phyloP scores from a whole-genome alignment of 2,113 vertebrate species.

The Thunnus maccoyii region DNA sequence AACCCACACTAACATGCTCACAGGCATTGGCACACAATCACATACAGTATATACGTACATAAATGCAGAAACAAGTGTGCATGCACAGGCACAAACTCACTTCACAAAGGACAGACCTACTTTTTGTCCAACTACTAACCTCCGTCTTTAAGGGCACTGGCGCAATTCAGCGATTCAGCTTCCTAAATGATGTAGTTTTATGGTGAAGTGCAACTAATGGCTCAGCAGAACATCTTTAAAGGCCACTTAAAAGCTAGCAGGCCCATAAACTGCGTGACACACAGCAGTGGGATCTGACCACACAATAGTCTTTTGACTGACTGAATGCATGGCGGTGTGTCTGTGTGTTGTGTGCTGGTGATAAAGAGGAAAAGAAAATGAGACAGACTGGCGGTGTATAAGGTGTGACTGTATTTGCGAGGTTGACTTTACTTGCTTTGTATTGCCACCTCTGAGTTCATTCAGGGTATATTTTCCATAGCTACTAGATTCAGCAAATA shows the following conservation, averaged over 20 bases:
- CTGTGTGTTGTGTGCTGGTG: slow-evolving; percentile 24
- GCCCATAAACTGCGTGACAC: slow-evolving; percentile 77
- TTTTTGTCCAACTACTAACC: slow-evolving; percentile 62
- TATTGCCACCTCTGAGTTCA: slow-evolving; percentile 42
- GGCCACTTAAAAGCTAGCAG: slow-evolving; percentile 79
- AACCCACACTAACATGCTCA: slow-evolving; percentile 39
- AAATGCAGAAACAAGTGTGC: slow-evolving; percentile 34
- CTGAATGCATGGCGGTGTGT: slow-evolving; percentile 34
- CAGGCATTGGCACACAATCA: slow-evolving; percentile 3
- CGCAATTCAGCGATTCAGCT: slow-evolving; percentile 69
- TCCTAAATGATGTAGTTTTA: slow-evolving; percentile 79
- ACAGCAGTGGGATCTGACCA: slow-evolving; percentile 71
- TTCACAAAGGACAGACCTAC: slow-evolving; percentile 57
- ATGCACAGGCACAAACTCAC: slow-evolving; percentile 35
- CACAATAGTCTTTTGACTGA: slow-evolving; percentile 53
- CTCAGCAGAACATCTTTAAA: slow-evolving; percentile 75
- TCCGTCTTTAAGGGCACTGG: slow-evolving; percentile 60
- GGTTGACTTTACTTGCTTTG: slow-evolving; percentile 26
- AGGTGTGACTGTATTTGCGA: slow-evolving; percentile 48
- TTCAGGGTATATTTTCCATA: slow-evolving; percentile 38
- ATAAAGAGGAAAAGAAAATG: slow-evolving; percentile 10
- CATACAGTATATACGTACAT: slow-evolving; percentile 1
- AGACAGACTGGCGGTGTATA: slow-evolving; percentile 22
- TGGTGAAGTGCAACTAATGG: slow-evolving; percentile 82
- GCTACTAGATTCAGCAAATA: slow-evolving; percentile 42